phyloP scores from a whole-genome alignment of 1,140 invertebrate genomes.

The Lepidostoma basale region DNA sequence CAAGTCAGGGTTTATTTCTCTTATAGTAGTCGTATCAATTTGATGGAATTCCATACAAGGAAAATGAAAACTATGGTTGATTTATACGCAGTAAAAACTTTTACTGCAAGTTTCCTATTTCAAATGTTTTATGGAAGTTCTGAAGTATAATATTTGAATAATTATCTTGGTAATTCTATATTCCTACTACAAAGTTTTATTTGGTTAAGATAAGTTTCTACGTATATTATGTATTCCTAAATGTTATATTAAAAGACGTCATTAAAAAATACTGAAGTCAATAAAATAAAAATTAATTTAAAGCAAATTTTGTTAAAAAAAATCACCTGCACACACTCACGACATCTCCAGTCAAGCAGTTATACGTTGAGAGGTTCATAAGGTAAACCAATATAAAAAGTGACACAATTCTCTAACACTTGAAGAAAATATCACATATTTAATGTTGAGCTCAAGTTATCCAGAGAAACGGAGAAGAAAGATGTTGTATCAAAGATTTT shows the following conservation, averaged over 20 bases:
- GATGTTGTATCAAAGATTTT: background rate
- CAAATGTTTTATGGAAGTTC: background rate
- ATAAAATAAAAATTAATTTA: slow-evolving; percentile 4
- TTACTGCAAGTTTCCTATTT: no score
- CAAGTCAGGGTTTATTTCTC: background rate
- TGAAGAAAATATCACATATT: slow-evolving; percentile 60
- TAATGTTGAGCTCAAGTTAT: slow-evolving; percentile 63
- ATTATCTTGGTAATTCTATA: slow-evolving; percentile 29
- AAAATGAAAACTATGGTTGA: no score
- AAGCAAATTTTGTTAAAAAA: slow-evolving; percentile 6
- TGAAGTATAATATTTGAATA: slow-evolving; percentile 9
- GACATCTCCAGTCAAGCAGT: background rate
- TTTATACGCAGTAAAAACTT: no score
- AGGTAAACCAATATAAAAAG: slow-evolving; percentile 20
- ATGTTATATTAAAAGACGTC: slow-evolving; percentile 24
- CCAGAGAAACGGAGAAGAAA: slow-evolving; percentile 45
- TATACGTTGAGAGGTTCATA: background rate
- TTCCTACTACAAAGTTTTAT: slow-evolving; percentile 44
- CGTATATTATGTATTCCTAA: slow-evolving; percentile 33
- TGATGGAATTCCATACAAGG: no score
- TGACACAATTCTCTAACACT: slow-evolving; percentile 37
- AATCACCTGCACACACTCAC: background rate
- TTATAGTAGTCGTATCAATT: no score
- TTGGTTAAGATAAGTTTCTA: slow-evolving; percentile 35
- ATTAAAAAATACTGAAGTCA: slow-evolving; percentile 16